Percentiles rank a stretch among this genome's conserved stretches.
Conservation (phyloP, 2,113 vertebrate genomes). For the Verasper variegatus region DNA sequence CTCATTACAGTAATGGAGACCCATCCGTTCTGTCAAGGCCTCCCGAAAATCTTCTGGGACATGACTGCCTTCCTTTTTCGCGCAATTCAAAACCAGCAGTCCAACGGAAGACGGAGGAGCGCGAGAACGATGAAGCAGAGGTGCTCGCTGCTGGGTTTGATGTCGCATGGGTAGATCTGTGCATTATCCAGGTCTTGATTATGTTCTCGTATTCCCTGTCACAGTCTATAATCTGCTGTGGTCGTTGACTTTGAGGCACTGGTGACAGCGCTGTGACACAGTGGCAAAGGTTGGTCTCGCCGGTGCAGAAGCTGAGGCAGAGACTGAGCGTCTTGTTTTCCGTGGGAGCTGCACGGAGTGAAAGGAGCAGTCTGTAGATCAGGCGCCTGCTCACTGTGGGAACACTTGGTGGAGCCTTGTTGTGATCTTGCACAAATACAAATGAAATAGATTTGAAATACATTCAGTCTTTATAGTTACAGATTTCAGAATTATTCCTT, state of each 20-base stretch:
- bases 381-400: no score
- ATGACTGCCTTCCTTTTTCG: constrained; percentile 66
- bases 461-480: no score
- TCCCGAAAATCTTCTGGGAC: constrained; percentile 79
- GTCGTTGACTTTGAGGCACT: constrained; percentile 58
- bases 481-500: no score
- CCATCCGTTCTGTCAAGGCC: constrained; percentile 82
- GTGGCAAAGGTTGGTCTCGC: background rate
- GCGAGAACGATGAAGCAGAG: constrained; percentile 42
- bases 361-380: background rate
- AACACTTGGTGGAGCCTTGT: no score
- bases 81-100: constrained; percentile 59
- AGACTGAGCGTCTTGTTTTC: constrained; percentile 20
- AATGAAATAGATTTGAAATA: no score
- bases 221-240: constrained; percentile 66
- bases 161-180: constrained; percentile 72
- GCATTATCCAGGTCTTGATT: constrained; percentile 75
- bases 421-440: no score
- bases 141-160: constrained; percentile 46
- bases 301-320: background rate
- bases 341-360: constrained; percentile 1
- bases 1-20: constrained; percentile 87
- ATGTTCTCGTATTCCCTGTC: constrained; percentile 69
- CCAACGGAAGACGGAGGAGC: constrained; percentile 35
- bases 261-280: constrained; percentile 5